phyloP scores from a whole-genome alignment of 2,888 invertebrate genomes.

The Eurytoma adleriae region DNA sequence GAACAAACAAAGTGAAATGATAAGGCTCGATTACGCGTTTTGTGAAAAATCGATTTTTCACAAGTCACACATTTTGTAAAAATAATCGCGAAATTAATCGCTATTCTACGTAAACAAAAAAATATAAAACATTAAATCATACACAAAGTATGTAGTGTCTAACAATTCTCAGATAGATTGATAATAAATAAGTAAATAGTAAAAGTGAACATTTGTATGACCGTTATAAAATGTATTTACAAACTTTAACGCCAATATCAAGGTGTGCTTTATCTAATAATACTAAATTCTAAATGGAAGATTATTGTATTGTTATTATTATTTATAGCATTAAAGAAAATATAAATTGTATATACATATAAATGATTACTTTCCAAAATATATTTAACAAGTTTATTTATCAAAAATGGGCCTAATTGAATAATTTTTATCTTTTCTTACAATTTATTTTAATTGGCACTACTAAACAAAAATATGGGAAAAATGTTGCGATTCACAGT shows the following conservation, averaged over 20 bases:
- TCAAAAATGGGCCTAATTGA: conserved; percentile 39
- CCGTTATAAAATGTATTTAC: conserved; percentile 55
- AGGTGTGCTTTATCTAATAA: conserved; percentile 53
- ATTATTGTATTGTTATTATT: conserved; percentile 56
- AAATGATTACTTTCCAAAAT: conserved; percentile 49
- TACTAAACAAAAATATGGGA: background rate
- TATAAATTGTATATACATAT: conserved; percentile 57
- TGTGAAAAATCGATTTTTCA: conserved; percentile 55
- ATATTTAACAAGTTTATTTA: conserved; percentile 36
- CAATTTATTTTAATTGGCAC: conserved; percentile 5
- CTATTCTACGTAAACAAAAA: conserved; percentile 49
- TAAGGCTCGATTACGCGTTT: conserved; percentile 34
- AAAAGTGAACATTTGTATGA: conserved; percentile 57
- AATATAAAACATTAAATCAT: conserved; percentile 51
- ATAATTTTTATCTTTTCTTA: conserved; percentile 23
- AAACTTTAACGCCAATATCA: conserved; percentile 51
- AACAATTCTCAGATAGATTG: conserved; percentile 47
- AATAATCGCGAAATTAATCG: conserved; percentile 52
- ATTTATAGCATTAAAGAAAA: conserved; percentile 53
- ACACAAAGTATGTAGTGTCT: conserved; percentile 48
- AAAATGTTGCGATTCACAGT: too few relatives aligned
- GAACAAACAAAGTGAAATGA: conserved; percentile 50
- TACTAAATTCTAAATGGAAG: conserved; percentile 56
- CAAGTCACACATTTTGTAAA: conserved; percentile 56
- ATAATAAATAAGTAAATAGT: conserved; percentile 49